Conservation (phyloP, 2,113 vertebrate genomes). For the Thalassoma bifasciatum region DNA sequence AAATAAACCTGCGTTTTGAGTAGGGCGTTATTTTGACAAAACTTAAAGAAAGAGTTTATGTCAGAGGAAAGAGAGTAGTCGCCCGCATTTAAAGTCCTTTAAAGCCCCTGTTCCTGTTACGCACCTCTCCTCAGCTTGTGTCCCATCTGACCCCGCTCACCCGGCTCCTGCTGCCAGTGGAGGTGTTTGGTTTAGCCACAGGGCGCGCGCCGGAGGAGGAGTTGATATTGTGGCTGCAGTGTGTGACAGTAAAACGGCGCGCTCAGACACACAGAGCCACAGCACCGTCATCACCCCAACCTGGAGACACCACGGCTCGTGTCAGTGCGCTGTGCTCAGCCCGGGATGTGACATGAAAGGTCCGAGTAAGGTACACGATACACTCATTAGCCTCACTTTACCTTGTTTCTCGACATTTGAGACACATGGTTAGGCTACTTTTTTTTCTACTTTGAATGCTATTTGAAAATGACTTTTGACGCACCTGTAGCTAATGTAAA, state of each 20-base stretch:
- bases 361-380: slow-evolving; percentile 78
- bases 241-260: slow-evolving; percentile 67
- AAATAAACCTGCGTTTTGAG: too few relatives aligned
- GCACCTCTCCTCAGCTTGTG: not conserved
- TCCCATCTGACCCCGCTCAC: slow-evolving; percentile 53
- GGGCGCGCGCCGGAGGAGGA: slow-evolving; percentile 79
- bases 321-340: slow-evolving; percentile 59
- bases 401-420: slow-evolving; percentile 18
- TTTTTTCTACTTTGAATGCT: not conserved
- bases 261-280: slow-evolving; percentile 56
- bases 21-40: not conserved
- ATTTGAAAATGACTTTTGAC: slow-evolving; percentile 7
- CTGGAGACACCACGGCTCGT: slow-evolving; percentile 66
- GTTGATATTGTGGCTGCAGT: slow-evolving; percentile 62
- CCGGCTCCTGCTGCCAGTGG: slow-evolving; percentile 45
- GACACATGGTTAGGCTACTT: not conserved
- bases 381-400: slow-evolving; percentile 46
- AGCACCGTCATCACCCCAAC: slow-evolving; percentile 38
- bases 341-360: slow-evolving; percentile 78
- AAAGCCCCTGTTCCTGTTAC: not conserved
- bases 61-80: not conserved
- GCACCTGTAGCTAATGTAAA: slow-evolving; percentile 48
- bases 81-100: not conserved
- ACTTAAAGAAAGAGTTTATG: not conserved
- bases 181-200: slow-evolving; percentile 62